Evolutionary conservation across 2,113 vertebrate species (phyloP).

Genomic region (Nestor notabilis): DNA sequence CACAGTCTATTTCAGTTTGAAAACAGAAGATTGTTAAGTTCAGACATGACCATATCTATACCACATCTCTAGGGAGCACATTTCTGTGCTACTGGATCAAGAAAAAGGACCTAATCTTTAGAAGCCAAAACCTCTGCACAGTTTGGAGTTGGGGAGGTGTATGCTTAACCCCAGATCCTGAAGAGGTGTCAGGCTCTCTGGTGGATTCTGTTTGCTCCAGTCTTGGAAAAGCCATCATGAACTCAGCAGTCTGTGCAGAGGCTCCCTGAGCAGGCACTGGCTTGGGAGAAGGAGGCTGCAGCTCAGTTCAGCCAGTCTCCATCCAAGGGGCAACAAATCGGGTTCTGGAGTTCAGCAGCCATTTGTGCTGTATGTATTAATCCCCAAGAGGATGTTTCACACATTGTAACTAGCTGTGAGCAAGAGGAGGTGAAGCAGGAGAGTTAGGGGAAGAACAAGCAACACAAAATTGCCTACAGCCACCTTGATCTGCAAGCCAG

Average conservation of each 20-base stretch:
- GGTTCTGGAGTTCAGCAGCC: neutral
- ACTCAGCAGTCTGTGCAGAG: neutral
- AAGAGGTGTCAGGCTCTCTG: neutral
- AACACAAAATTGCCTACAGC: neutral
- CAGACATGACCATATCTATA: neutral
- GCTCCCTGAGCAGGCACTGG: neutral
- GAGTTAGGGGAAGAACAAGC: neutral
- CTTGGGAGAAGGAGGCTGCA: neutral
- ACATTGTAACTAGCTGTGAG: neutral
- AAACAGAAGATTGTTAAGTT: neutral
- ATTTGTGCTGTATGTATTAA: neutral
- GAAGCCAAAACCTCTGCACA: neutral
- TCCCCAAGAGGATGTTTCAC: neutral
- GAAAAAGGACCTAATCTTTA: neutral
- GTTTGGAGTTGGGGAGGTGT: neutral
- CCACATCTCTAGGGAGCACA: neutral
- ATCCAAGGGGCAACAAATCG: neutral
- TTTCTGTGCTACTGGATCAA: neutral
- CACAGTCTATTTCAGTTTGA: neutral
- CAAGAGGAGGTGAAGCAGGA: neutral
- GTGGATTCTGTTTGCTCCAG: neutral
- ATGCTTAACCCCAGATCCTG: neutral
- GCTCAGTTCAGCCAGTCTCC: neutral
- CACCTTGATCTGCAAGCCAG: neutral
- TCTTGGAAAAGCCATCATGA: neutral